These are phyloP conservation scores for Epizoanthus fatuus DNA, from an alignment of 92 coral and sea anemone genomes.

Conservation along the genomic window DNA sequence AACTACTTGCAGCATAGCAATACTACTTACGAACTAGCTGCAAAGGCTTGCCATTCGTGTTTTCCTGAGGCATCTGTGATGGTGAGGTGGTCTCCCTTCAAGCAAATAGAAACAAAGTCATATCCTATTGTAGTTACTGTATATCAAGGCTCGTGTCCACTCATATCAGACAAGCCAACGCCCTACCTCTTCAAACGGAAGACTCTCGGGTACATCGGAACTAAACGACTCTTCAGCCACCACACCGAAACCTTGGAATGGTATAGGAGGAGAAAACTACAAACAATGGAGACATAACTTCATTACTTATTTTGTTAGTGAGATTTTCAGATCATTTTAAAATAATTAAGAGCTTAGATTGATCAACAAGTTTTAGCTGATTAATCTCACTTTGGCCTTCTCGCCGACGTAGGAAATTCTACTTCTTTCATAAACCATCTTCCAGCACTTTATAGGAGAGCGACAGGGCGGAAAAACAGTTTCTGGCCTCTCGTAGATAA, in stretches of 20 bases:
- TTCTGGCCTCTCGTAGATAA: too few relatives aligned
- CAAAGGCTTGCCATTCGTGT: slow-evolving; percentile 88
- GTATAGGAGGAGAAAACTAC: slow-evolving; percentile 79
- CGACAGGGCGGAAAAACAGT: too few relatives aligned
- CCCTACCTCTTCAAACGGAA: slow-evolving; percentile 79
- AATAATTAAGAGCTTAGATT: not conserved
- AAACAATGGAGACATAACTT: not conserved
- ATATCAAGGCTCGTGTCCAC: too few relatives aligned
- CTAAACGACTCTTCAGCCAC: slow-evolving; percentile 76
- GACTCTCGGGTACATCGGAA: slow-evolving; percentile 84
- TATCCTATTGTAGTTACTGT: not conserved
- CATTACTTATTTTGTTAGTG: not conserved
- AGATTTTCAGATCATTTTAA: not conserved
- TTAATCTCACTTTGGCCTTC: too few relatives aligned
- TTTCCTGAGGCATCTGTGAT: slow-evolving; percentile 86
- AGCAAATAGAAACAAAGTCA: not conserved
- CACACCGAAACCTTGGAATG: slow-evolving; percentile 82
- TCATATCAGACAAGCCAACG: too few relatives aligned
- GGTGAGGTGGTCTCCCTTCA: slow-evolving; percentile 83
- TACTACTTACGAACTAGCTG: slow-evolving; percentile 82
- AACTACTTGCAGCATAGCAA: not conserved
- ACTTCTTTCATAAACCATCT: too few relatives aligned
- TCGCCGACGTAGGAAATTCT: too few relatives aligned
- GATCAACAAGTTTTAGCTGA: too few relatives aligned
- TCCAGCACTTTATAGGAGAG: too few relatives aligned